These are phyloP conservation scores for Timema cristinae DNA, from an alignment of 2,888 invertebrate genomes.

Conservation along the genomic window DNA sequence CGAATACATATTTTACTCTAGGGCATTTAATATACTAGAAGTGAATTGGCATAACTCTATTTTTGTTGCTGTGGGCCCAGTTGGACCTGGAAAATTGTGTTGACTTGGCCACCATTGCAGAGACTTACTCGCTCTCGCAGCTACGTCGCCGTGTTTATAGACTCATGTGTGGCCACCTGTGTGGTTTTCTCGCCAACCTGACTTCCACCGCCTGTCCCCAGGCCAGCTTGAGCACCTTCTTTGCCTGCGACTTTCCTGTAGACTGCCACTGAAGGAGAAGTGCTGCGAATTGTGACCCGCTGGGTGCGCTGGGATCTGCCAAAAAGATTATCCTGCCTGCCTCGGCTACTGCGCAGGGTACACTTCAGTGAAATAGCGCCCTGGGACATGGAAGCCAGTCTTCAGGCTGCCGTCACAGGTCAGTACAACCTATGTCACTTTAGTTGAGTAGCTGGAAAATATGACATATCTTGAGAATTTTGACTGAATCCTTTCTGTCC, in stretches of 20 bases:
- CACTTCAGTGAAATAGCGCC: slow-evolving; percentile 49
- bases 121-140: slow-evolving; percentile 59
- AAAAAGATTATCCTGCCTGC: slow-evolving; percentile 34
- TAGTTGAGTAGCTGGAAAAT: too few relatives aligned
- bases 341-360: slow-evolving; percentile 47
- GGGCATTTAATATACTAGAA: background rate
- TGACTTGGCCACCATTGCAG: slow-evolving; percentile 65
- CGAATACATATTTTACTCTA: too few relatives aligned
- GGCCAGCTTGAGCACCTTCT: slow-evolving; percentile 58
- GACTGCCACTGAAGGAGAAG: slow-evolving; percentile 61
- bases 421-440: too few relatives aligned
- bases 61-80: slow-evolving; percentile 49
- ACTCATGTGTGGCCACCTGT: slow-evolving; percentile 60
- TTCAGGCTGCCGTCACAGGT: too few relatives aligned
- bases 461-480: too few relatives aligned
- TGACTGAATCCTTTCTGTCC: too few relatives aligned
- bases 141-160: slow-evolving; percentile 58
- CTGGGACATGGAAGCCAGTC: slow-evolving; percentile 39
- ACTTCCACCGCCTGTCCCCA: slow-evolving; percentile 57
- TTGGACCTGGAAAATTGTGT: slow-evolving; percentile 66
- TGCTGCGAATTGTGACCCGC: slow-evolving; percentile 54
- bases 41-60: background rate
- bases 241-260: slow-evolving; percentile 63
- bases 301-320: slow-evolving; percentile 50
- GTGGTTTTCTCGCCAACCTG: slow-evolving; percentile 55